These are phyloP conservation scores for Tor tambroides DNA, from an alignment of 2,113 vertebrate species.

Conservation along the genomic window DNA sequence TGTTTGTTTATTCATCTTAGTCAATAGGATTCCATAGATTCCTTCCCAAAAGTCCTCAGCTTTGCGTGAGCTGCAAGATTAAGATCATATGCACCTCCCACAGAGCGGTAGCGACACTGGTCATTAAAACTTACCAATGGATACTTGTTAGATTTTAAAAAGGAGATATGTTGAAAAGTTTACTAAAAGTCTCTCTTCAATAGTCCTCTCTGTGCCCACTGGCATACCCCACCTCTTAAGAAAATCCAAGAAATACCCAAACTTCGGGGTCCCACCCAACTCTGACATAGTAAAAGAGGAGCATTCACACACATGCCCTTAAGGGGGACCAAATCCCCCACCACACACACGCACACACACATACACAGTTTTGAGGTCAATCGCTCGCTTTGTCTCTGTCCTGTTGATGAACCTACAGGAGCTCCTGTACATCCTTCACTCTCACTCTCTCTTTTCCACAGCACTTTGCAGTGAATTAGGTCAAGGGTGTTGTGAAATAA, in stretches of 20 bases:
- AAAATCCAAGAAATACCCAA: conserved; percentile 35
- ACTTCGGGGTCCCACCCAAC: conserved; percentile 18
- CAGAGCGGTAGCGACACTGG: not conserved
- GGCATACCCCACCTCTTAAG: conserved; percentile 25
- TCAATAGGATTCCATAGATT: conserved; percentile 47
- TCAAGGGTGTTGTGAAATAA: conserved; percentile 39
- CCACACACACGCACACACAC: conserved; percentile 36
- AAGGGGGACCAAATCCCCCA: not conserved
- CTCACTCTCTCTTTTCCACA: conserved; percentile 23
- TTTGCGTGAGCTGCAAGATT: conserved; percentile 1
- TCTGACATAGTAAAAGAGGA: conserved; percentile 33
- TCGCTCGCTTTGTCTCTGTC: conserved; percentile 32
- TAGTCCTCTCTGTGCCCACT: conserved; percentile 31
- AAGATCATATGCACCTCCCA: not conserved
- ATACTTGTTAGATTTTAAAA: not conserved
- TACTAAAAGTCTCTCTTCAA: conserved; percentile 20
- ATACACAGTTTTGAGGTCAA: conserved; percentile 29
- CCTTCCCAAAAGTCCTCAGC: conserved; percentile 26
- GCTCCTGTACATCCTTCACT: conserved; percentile 1
- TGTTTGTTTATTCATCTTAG: conserved; percentile 43
- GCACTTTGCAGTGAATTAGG: conserved; percentile 16
- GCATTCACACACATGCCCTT: conserved; percentile 34
- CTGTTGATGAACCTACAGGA: not conserved
- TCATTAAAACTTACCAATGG: not conserved
- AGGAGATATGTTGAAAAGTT: not conserved